Conservation (phyloP, 37 sponge, comb jelly and placozoan species). For the Spongia lamella region DNA sequence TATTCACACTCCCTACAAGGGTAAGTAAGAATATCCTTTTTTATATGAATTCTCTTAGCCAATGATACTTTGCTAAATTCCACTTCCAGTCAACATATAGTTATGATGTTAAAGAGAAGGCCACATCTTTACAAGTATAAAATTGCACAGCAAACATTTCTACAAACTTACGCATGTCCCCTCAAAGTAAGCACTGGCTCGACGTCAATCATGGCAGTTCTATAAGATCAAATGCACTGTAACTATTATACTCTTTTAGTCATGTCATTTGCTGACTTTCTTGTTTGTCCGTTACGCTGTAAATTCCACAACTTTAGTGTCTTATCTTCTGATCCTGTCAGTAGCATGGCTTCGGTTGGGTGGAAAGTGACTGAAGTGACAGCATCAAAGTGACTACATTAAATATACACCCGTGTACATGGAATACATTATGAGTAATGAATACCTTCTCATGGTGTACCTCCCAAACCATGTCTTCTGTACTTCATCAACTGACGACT, state of each 20-base stretch:
- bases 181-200: slow-evolving; percentile 90
- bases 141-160: no score
- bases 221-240: neutral
- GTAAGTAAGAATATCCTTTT: no score
- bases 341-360: slow-evolving; percentile 63
- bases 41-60: no score
- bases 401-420: neutral
- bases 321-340: slow-evolving; percentile 61
- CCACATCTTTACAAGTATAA: no score
- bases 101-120: no score
- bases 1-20: no score
- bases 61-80: no score
- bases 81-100: no score
- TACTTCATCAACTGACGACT: slow-evolving; percentile 30
- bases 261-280: neutral
- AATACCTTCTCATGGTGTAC: slow-evolving; percentile 80
- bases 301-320: slow-evolving; percentile 83
- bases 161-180: slow-evolving; percentile 80
- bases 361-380: slow-evolving; percentile 84
- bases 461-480: slow-evolving; percentile 69
- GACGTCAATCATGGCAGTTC: slow-evolving; percentile 70
- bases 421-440: neutral
- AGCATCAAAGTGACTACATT: slow-evolving; percentile 83
- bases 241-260: neutral
- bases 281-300: slow-evolving; percentile 48